Evolutionary conservation across 2,888 invertebrate genomes (phyloP).

Genomic region (Taenaris catops): DNA sequence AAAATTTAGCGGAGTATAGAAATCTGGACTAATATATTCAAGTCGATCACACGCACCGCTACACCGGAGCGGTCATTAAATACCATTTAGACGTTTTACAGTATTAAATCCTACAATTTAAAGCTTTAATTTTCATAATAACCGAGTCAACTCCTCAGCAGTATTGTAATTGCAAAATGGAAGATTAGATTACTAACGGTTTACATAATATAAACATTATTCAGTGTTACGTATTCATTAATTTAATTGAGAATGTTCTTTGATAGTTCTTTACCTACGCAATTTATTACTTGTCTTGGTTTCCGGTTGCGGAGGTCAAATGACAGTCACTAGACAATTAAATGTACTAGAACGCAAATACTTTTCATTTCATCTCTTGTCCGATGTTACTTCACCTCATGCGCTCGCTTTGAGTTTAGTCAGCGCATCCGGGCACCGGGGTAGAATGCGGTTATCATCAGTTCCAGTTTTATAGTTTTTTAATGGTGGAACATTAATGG

Average conservation of each 20-base stretch:
- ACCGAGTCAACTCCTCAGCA: conserved; percentile 7
- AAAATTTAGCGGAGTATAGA: too few relatives aligned
- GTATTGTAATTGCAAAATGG: conserved; percentile 12
- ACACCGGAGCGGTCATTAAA: too few relatives aligned
- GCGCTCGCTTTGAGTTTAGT: too few relatives aligned
- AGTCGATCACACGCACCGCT: too few relatives aligned
- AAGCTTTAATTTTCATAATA: conserved; percentile 13
- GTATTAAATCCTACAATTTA: background rate
- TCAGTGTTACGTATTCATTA: conserved; percentile 28
- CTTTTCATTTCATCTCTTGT: too few relatives aligned
- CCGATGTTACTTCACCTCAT: too few relatives aligned
- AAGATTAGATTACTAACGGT: conserved; percentile 19
- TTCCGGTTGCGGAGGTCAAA: conserved; percentile 29
- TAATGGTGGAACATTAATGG: conserved; percentile 70
- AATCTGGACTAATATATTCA: too few relatives aligned
- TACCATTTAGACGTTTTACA: background rate
- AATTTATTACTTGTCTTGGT: conserved; percentile 22
- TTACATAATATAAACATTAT: conserved; percentile 26
- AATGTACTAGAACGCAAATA: too few relatives aligned
- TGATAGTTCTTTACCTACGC: conserved; percentile 25
- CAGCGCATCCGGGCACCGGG: too few relatives aligned
- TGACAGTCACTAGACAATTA: conserved; percentile 24
- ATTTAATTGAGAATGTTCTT: conserved; percentile 25
- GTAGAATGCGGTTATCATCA: conserved; percentile 61
- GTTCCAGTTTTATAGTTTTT: conserved; percentile 76